These are phyloP conservation scores for Scalopus aquaticus DNA, from an alignment of 2,113 vertebrate species.

Conservation along the genomic window DNA sequence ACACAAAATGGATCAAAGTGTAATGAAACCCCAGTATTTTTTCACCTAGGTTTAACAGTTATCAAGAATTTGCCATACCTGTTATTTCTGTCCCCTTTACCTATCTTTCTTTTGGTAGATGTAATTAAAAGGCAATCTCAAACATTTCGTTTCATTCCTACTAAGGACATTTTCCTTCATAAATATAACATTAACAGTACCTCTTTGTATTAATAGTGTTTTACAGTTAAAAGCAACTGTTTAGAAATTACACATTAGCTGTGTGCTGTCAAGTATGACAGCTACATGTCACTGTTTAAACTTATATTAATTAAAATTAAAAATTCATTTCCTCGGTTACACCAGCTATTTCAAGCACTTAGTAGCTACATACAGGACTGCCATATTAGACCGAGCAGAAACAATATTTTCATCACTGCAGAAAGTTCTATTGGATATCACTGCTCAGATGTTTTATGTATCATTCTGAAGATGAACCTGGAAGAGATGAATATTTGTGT, in stretches of 20 bases:
- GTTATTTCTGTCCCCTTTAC: background rate
- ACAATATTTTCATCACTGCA: background rate
- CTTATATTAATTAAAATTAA: slow-evolving; percentile 13
- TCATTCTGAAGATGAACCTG: background rate
- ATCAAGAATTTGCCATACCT: background rate
- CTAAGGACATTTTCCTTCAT: background rate
- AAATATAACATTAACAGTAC: background rate
- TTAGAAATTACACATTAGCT: background rate
- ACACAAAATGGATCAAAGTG: background rate
- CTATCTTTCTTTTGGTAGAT: background rate
- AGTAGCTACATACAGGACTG: background rate
- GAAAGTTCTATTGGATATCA: background rate
- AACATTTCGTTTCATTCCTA: background rate
- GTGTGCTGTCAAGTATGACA: background rate
- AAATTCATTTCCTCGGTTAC: background rate
- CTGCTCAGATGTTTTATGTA: background rate
- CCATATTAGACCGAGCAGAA: background rate
- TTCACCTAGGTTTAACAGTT: background rate
- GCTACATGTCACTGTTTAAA: background rate
- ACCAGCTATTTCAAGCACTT: background rate
- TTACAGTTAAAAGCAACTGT: background rate
- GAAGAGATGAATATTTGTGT: slow-evolving; percentile 33
- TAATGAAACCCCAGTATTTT: background rate
- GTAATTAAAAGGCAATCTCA: background rate
- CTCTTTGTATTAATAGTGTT: background rate